Evolutionary conservation across 2,113 vertebrate species (phyloP), one percentile per base, ranked within the genome.

Genomic region (Tachycineta bicolor): DNA sequence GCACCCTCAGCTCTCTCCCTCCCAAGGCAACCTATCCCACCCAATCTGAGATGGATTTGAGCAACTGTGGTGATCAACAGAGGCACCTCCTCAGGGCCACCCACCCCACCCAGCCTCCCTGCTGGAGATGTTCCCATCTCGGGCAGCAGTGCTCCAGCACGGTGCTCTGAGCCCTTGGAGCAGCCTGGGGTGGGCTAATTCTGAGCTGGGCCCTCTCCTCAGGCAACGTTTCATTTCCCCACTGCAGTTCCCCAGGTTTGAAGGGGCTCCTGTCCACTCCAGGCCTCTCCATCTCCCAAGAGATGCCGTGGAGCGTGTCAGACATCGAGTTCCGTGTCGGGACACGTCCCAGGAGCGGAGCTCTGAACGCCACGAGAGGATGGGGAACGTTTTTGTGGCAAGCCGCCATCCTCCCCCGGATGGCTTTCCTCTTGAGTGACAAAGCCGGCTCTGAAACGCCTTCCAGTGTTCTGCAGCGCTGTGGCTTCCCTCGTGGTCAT

Each of bases 161-260:
- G 6, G 12, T 24, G 37, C 46, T 69, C 49, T 14, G 14, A n/a
- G 14, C 13, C 64, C 56, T 49, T 19, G 37, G 19, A 53, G 10
- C 3, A 4, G 3, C 0, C 0, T 3, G 3, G 44, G 37, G 3
- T 26, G 3, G 5, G 9, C 22, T 58, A 3, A 37, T 39, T 25
- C 47, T n/a, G 34, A 11, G n/a, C 3, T 16, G 33, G 74, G 21
- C 23, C 4, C 21, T 16, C 77, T 80, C 10, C 33, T 62, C 16
- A 1, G 2, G 5, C 53, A 15, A 11, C 2, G 0, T 77, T 70
- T 75, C 29, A 11, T 24, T 63, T 70, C 46, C 33, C 33, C 2
- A 1, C 34, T 44, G 75, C 43, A 63, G 23, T 81, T 81, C 55
- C 52, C 44, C 2, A 0, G 17, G 6, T 43, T 39, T n/a, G 46